Evolutionary conservation across 2,888 invertebrate species (phyloP).

Genomic region (Blera fallax): DNA sequence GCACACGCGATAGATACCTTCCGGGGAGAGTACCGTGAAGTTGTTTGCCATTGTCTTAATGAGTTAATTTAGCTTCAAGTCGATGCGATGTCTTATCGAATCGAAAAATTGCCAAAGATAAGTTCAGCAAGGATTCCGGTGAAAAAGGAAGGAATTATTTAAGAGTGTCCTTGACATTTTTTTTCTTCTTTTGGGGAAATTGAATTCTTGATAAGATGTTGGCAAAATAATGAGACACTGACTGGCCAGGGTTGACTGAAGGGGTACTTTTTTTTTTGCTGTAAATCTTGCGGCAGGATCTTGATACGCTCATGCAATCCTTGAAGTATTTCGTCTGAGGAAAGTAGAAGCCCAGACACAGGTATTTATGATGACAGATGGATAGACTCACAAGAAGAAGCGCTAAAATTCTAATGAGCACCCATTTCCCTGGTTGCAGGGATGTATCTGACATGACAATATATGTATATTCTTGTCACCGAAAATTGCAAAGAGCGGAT

Average conservation of each 20-base stretch:
- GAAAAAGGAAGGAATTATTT: conserved; percentile 31
- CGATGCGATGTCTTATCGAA: conserved; percentile 64
- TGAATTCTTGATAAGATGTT: background rate
- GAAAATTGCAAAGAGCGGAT: no score
- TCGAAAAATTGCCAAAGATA: conserved; percentile 59
- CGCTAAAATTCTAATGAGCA: no score
- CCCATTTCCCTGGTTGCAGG: no score
- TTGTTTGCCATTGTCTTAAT: conserved; percentile 56
- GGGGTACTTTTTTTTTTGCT: background rate
- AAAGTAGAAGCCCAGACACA: no score
- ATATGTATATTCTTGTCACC: no score
- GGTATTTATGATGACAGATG: no score
- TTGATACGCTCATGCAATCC: no score
- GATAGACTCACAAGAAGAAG: no score
- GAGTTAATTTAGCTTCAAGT: conserved; percentile 65
- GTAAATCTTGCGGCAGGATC: no score
- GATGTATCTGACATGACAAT: no score
- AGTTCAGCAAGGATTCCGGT: conserved; percentile 11
- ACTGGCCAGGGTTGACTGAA: background rate
- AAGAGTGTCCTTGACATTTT: conserved; percentile 56
- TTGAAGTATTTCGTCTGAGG: no score
- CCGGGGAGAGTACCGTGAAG: conserved; percentile 34
- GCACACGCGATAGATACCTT: conserved; percentile 63
- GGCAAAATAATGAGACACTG: background rate
- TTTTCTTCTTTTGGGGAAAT: background rate